phyloP scores from a whole-genome alignment of 2,888 invertebrate genomes.

The Catocala fraxini region DNA sequence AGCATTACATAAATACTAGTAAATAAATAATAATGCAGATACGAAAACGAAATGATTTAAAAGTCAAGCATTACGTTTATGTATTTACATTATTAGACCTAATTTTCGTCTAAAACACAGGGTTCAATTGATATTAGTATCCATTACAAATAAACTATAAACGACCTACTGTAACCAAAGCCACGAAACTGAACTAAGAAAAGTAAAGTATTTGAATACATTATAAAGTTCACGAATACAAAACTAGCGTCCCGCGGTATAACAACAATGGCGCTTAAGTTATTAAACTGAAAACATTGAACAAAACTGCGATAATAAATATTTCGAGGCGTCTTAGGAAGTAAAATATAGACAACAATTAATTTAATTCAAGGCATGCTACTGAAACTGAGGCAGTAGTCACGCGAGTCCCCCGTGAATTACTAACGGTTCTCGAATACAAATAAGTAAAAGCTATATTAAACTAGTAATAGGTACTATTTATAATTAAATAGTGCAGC shows the following conservation, averaged over 20 bases:
- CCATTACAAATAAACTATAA: not conserved
- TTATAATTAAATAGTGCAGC: too few species aligned
- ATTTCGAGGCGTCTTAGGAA: conserved; percentile 51
- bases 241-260: conserved; percentile 5
- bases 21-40: too few species aligned
- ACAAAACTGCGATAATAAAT: conserved; percentile 53
- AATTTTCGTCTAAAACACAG: too few species aligned
- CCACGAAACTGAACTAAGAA: not conserved
- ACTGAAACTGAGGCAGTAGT: conserved; percentile 51
- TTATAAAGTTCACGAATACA: conserved; percentile 12
- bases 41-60: too few species aligned
- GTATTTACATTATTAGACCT: too few species aligned
- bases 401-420: conserved; percentile 49
- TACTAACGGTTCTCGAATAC: conserved; percentile 42
- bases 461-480: too few species aligned
- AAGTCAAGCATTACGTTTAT: too few species aligned
- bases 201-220: conserved; percentile 28
- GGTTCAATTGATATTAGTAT: too few species aligned
- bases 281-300: conserved; percentile 46
- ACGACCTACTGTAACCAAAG: too few species aligned
- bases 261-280: conserved; percentile 17
- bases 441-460: not conserved
- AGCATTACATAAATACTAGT: too few species aligned
- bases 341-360: conserved; percentile 66
- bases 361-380: conserved; percentile 63